Evolutionary conservation across 2,888 invertebrate genomes (phyloP), one percentile per base, ranked within the genome.

Genomic region (Tridacna crocea): DNA sequence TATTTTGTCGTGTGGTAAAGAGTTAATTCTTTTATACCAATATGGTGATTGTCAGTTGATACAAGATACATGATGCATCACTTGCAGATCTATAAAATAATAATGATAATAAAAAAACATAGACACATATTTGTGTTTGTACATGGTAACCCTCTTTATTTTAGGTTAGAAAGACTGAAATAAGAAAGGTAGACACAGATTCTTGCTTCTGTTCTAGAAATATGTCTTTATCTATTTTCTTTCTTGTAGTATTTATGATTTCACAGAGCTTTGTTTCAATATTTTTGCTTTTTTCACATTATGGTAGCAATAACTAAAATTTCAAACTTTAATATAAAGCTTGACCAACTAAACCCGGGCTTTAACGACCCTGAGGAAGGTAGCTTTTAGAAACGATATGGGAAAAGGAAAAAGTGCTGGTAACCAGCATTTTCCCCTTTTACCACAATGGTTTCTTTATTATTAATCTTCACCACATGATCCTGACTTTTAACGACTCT

Each of bases 111-210:
- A 4, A 4, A 4, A 4, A 36, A 8, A 36, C 36, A 36, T 36
- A 8, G 36, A 36, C 36, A 36, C 36, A 36, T 36, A 8, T 36
- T 36, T n/a, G n/a, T n/a, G n/a, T 2, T 36, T 36, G 8, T 36
- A 36, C 8, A 36, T 36, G 36, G 36, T 36, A 36, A 36, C 8
- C 36, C 36, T 36, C 36, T 36, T 36, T 36, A 63, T 83, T 83
- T 24, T 83, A 83, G 83, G 75, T 83, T 77, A 83, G 77, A 72
- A 80, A 80, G 75, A 77, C 83, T 36, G 80, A 80, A 10, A 72
- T 75, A 47, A 68, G 83, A 15, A 83, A 83, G 83, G 83, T 83
- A 83, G 77, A 51, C 22, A 61, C 36, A 36, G n/a, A 26, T 36
- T 26, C 0, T 63, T 12, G 27, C 63, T 27, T 26, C 3, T 36